These are phyloP conservation scores for Cabera pusaria DNA, from an alignment of 2,888 invertebrate genomes.

Conservation along the genomic window DNA sequence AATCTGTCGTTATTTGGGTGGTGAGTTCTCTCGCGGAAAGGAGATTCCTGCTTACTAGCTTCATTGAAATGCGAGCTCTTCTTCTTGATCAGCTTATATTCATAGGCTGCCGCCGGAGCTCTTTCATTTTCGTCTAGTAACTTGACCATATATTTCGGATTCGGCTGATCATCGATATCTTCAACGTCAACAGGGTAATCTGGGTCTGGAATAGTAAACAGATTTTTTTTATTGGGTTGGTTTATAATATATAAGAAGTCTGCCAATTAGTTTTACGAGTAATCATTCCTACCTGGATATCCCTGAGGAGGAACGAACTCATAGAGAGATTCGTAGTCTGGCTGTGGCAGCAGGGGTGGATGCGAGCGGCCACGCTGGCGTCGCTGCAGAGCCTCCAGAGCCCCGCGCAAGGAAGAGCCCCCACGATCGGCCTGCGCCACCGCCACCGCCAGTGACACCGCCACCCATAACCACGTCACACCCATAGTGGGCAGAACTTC, in stretches of 20 bases:
- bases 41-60: slow-evolving; percentile 58
- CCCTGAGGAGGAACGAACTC: slow-evolving; percentile 69
- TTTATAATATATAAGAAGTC: too few species aligned
- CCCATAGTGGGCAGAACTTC: slow-evolving; percentile 45
- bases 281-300: slow-evolving; percentile 59
- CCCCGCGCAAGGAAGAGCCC: slow-evolving; percentile 76
- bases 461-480: slow-evolving; percentile 54
- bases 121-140: slow-evolving; percentile 66
- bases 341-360: slow-evolving; percentile 47
- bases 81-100: slow-evolving; percentile 81
- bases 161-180: slow-evolving; percentile 59
- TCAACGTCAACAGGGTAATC: slow-evolving; percentile 66
- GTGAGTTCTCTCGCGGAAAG: slow-evolving; percentile 72
- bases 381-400: slow-evolving; percentile 78
- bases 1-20: slow-evolving; percentile 68
- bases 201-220: slow-evolving; percentile 60
- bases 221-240: too few species aligned
- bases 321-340: slow-evolving; percentile 68
- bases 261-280: too few species aligned
- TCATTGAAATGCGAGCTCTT: slow-evolving; percentile 54
- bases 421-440: slow-evolving; percentile 53
- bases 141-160: slow-evolving; percentile 65
- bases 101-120: slow-evolving; percentile 79
- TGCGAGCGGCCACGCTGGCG: slow-evolving; percentile 70
- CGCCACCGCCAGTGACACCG: slow-evolving; percentile 45